phyloP scores from a whole-genome alignment of 2,113 vertebrate genomes.

The Mirza zaza region DNA sequence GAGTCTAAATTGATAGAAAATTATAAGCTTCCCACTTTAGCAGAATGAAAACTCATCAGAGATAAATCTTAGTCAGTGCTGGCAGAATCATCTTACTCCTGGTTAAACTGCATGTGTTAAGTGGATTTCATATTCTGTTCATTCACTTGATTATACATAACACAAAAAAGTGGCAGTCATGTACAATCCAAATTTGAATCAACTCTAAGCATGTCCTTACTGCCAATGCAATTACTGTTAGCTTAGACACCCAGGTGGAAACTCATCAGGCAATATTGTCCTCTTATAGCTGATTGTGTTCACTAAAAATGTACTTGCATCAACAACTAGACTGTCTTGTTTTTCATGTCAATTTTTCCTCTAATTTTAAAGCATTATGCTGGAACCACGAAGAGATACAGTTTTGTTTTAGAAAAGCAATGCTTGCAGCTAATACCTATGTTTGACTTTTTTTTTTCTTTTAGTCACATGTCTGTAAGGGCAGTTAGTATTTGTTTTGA shows the following conservation, averaged over 20 bases:
- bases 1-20: slow-evolving; percentile 38
- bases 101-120: background rate
- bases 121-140: slow-evolving; percentile 28
- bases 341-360: background rate
- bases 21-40: background rate
- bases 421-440: background rate
- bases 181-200: slow-evolving; percentile 6
- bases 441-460: background rate
- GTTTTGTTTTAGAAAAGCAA: background rate
- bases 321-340: background rate
- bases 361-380: background rate
- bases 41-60: slow-evolving; percentile 11
- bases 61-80: background rate
- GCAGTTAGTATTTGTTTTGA: background rate
- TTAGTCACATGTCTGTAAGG: background rate
- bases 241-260: slow-evolving; percentile 9
- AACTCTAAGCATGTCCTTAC: background rate
- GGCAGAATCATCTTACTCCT: background rate
- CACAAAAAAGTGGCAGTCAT: background rate
- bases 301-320: background rate
- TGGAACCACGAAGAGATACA: background rate
- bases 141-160: slow-evolving; percentile 26
- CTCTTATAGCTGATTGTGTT: background rate
- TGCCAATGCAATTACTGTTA: background rate
- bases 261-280: slow-evolving; percentile 49